Percentiles rank a stretch among this genome's conserved stretches.
Conservation (phyloP, 2,888 invertebrate species). For the Nymphalis c-album region DNA sequence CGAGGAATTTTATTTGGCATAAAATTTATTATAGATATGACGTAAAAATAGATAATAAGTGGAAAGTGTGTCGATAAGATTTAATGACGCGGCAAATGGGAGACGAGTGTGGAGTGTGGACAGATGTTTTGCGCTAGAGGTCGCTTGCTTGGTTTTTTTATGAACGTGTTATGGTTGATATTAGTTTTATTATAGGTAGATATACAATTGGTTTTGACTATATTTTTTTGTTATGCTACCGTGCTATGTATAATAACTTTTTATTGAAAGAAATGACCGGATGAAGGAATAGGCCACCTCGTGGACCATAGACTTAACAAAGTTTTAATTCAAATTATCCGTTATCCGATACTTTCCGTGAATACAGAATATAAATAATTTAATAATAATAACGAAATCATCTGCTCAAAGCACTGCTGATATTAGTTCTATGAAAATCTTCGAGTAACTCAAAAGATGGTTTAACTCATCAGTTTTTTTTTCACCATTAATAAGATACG, state of each 20-base stretch:
- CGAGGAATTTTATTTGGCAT: conserved; percentile 74
- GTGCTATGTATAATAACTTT: neutral
- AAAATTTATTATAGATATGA: conserved; percentile 71
- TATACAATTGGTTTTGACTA: neutral
- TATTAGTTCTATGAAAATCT: too few relatives aligned
- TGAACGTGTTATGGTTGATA: conserved; percentile 42
- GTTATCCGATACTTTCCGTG: too few relatives aligned
- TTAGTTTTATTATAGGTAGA: conserved; percentile 9
- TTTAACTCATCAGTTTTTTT: too few relatives aligned
- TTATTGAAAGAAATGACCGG: too few relatives aligned
- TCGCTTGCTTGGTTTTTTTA: neutral
- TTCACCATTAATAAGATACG: too few relatives aligned
- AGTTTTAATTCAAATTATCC: too few relatives aligned
- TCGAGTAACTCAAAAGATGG: too few relatives aligned
- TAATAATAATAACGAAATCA: too few relatives aligned
- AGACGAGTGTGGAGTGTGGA: conserved; percentile 31
- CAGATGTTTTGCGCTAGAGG: conserved; percentile 54
- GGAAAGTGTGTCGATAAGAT: conserved; percentile 68
- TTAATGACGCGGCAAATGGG: conserved; percentile 70
- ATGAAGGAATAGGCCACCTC: too few relatives aligned
- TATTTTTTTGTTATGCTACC: neutral
- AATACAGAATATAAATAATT: too few relatives aligned
- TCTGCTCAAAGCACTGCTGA: too few relatives aligned
- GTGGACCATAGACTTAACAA: too few relatives aligned
- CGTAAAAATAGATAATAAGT: conserved; percentile 75